Base-by-base conservation (phyloP, 92 coral and sea anemone genomes). In the Heteractis magnifica region DNA sequence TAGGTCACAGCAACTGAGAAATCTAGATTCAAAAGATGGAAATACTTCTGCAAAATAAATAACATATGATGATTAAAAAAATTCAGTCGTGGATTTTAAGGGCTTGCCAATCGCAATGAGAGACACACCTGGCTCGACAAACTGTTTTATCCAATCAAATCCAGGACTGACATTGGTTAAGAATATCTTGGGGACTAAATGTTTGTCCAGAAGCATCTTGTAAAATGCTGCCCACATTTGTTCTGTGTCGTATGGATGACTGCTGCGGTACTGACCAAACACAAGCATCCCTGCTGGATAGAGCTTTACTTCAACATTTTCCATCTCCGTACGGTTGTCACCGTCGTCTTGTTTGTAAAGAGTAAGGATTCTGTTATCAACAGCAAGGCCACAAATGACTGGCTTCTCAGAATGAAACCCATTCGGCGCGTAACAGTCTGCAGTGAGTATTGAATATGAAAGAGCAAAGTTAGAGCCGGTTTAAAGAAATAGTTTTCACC, bases 181-280 rank as follows among this genome's bases (percentile, higher is more conserved):
- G 18, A 92, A 77, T 44, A 92, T 92, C 34, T 73, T 82, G 1
- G 93, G 95, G 11, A 92, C 95, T 84, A 89, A 86, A 44, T 85
- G 60, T 80, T 88, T 84, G 16, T 87, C 79, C 44, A 92, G 51
- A 56, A 92, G 78, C 89, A 74, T 87, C 90, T 90, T 87, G 77
- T 71, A 92, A 56, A 92, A 92, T 0, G 93, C 95, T 10, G 91
- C 93, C 95, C 95, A 92, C 50, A 92, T 77, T 52, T 92, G 90
- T 52, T 87, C 88, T 6, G 95, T 90, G 77, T 84, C 93, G 82
- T 86, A 84, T 50, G 81, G 86, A 81, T 84, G 91, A 13, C 56
- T 73, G 41, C 85, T 86, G 10, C 89, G 64, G 78, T 87, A 85
- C 55, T 79, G 49, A 5, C 83, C 91, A 49, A 65, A 92, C 81